A percentile compares a stretch with the other conserved stretches of the same genome.
Evolutionary conservation across 2,888 invertebrate species (phyloP).

Genomic region (Glomeris marginata): DNA sequence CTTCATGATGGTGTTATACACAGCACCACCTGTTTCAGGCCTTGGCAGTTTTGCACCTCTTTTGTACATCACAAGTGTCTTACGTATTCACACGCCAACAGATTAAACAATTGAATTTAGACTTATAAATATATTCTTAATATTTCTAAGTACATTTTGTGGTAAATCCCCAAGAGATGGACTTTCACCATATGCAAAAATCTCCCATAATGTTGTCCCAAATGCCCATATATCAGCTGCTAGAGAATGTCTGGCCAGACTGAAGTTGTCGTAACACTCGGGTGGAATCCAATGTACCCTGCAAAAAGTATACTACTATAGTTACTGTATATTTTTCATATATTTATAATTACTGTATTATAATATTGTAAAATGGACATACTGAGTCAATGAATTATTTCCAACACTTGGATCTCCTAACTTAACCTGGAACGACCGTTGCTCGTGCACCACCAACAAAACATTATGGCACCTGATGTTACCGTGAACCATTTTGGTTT

Average conservation of each 20-base stretch:
- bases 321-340: background rate
- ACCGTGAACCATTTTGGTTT: slow-evolving; percentile 68
- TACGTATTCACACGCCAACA: too few relatives aligned
- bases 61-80: slow-evolving; percentile 40
- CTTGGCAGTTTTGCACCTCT: slow-evolving; percentile 51
- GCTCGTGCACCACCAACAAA: slow-evolving; percentile 56
- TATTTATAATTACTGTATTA: background rate
- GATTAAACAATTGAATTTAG: too few relatives aligned
- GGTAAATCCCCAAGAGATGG: slow-evolving; percentile 22
- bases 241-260: slow-evolving; percentile 17
- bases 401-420: slow-evolving; percentile 67
- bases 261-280: slow-evolving; percentile 45
- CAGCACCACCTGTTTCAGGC: slow-evolving; percentile 51
- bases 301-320: slow-evolving; percentile 17
- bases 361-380: slow-evolving; percentile 27
- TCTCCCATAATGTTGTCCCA: slow-evolving; percentile 83
- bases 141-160: background rate
- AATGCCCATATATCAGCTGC: slow-evolving; percentile 81
- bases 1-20: slow-evolving; percentile 52
- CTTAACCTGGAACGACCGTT: slow-evolving; percentile 55
- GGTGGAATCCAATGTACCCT: slow-evolving; percentile 84
- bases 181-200: slow-evolving; percentile 59
- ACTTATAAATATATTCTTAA: too few relatives aligned
- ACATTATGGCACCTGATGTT: slow-evolving; percentile 68
- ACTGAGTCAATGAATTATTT: slow-evolving; percentile 49